Conservation (phyloP, 2,888 invertebrate genomes). For the Nasonovia ribisnigri region DNA sequence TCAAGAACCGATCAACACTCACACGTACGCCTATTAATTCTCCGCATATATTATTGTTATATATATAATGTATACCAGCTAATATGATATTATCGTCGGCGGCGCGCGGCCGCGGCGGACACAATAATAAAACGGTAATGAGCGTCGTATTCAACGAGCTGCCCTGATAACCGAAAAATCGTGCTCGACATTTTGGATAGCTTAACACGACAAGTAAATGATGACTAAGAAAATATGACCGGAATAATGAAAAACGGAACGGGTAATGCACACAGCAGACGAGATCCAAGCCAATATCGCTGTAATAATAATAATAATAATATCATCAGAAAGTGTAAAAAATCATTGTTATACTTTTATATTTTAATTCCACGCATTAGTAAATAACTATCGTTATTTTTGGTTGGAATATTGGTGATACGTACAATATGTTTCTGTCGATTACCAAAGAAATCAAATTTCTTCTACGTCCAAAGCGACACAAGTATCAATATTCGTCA, state of each 20-base stretch:
- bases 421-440: not conserved
- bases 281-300: not conserved
- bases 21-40: not conserved
- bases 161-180: conserved; percentile 34
- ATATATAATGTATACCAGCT: not conserved
- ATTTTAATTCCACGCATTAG: not conserved
- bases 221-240: not conserved
- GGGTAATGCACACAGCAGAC: not conserved
- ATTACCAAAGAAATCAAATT: not conserved
- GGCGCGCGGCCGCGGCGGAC: not conserved
- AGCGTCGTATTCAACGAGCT: conserved; percentile 41
- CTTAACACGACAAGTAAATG: not conserved
- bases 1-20: conserved; percentile 54
- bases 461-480: not conserved
- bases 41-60: not conserved
- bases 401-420: not conserved
- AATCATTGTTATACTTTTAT: not conserved
- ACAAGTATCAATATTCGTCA: not conserved
- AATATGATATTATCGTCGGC: not conserved
- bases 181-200: conserved; percentile 31
- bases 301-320: not conserved
- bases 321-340: not conserved
- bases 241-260: not conserved
- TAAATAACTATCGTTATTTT: not conserved
- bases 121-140: conserved; percentile 51